Conservation (phyloP, 92 coral and sea anemone species). For the Anthopleura xanthogrammica region DNA sequence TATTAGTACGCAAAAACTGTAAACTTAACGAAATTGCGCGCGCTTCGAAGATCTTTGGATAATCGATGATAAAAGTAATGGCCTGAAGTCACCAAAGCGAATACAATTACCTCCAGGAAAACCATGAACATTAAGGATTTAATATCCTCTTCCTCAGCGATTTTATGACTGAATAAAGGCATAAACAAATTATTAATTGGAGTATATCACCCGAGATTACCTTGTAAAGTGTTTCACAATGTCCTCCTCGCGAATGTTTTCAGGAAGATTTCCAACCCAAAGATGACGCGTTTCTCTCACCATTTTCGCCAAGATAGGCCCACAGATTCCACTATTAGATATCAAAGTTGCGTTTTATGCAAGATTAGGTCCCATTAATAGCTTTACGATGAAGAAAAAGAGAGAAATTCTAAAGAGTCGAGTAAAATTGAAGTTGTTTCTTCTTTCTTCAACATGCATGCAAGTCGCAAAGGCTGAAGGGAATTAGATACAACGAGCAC, state of each 20-base stretch:
- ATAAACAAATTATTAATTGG: not conserved
- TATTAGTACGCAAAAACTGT: not conserved
- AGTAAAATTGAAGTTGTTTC: constrained; percentile 7
- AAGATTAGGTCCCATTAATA: not conserved
- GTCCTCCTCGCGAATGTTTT: constrained; percentile 87
- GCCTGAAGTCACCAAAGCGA: not conserved
- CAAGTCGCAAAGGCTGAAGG: constrained; percentile 24
- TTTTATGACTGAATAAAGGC: not conserved
- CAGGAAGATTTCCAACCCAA: constrained; percentile 99
- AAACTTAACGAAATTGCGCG: not conserved
- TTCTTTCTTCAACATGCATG: constrained; percentile 26
- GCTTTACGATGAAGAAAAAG: not conserved
- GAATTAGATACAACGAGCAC: constrained; percentile 8
- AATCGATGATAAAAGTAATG: not conserved
- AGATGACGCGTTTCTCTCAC: constrained; percentile 99
- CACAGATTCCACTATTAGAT: not conserved
- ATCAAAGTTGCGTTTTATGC: not conserved
- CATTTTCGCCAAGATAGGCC: constrained; percentile 47
- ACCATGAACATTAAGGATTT: not conserved
- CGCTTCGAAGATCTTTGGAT: not conserved
- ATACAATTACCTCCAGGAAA: not conserved
- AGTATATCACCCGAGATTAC: constrained; percentile 31
- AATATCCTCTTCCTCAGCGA: not conserved
- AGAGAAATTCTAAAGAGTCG: not conserved
- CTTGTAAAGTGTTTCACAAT: constrained; percentile 90